Evolutionary conservation across 2,888 invertebrate species (phyloP), one percentile per base, ranked within the genome.

Genomic region (Plebejus argus): DNA sequence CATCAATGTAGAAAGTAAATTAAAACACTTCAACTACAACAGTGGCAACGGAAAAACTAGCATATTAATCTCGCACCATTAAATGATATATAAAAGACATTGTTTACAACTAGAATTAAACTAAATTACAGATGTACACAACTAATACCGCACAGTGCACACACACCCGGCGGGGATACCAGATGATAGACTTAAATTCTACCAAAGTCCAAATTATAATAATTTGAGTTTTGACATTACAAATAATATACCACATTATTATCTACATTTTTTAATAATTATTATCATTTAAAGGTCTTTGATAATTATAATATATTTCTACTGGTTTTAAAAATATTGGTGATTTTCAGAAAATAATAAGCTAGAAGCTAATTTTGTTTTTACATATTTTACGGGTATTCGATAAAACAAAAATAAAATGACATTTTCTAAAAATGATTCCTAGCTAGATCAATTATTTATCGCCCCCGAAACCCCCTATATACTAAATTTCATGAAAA

Each of bases 161-260:
- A 89, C 90, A 93, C 93, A 92, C 92, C 93, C 93, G 93, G 91
- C 89, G 83, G 93, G 90, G 92, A 91, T 93, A 89, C 91, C 91
- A 91, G 87, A 84, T 83, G 78, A 82, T 80, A 78, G 83, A 81
- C 81, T 79, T 76, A 79, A 81, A 80, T 80, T 81, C 79, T 82
- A 82, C 83, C 78, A 82, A 81, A 39, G 39, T 39, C 83, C 78
- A 82, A 81, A 39, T 71, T 39, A 10, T 71, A 71, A 39, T 28
- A 2, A 71, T n/a, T n/a, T n/a, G n/a, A n/a, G n/a, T n/a, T 18
- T 39, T 71, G 71, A 20, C 71, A 35, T 18, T 15, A 20, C 71
- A 39, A 39, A 49, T 49, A 15, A 18, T 53, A 53, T 18, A 53
- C 71, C 3, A 71, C 20, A 23, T 23, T 58, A 58, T 10, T 58